Percentiles rank a stretch among this genome's conserved stretches.
Evolutionary conservation across 2,113 vertebrate genomes (phyloP).

Genomic region (Pelvicachromis taeniatus): DNA sequence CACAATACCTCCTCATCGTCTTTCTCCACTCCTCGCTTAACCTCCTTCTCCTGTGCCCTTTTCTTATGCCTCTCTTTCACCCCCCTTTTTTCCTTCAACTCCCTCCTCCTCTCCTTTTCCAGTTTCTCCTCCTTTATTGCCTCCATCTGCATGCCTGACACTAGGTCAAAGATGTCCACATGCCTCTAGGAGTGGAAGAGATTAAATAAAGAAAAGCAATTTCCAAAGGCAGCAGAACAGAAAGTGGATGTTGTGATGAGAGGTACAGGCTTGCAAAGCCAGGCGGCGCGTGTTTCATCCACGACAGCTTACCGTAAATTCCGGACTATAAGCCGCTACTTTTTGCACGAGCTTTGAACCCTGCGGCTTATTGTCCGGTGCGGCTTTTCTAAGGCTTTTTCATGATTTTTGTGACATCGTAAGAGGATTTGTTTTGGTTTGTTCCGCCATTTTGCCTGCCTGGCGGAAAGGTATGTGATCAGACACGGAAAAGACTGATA

Average conservation of each 20-base stretch:
- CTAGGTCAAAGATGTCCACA: constrained; percentile 78
- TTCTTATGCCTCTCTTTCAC: constrained; percentile 67
- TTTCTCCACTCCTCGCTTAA: constrained; percentile 57
- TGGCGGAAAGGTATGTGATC: too few relatives aligned
- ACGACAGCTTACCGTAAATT: too few relatives aligned
- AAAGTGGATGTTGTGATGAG: not conserved
- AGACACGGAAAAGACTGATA: too few relatives aligned
- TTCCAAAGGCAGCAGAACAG: not conserved
- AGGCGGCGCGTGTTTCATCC: not conserved
- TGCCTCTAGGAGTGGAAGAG: constrained; percentile 68
- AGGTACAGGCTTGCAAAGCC: not conserved
- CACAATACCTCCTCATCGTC: constrained; percentile 76
- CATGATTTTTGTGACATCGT: too few relatives aligned
- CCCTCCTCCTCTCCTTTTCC: constrained; percentile 73
- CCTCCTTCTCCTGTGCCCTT: constrained; percentile 59
- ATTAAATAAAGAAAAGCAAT: constrained; percentile 3
- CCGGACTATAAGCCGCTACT: too few relatives aligned
- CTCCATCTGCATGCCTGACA: constrained; percentile 73
- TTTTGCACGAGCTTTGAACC: too few relatives aligned
- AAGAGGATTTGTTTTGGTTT: too few relatives aligned
- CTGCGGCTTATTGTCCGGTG: too few relatives aligned
- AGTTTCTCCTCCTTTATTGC: constrained; percentile 73
- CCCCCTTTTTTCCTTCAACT: constrained; percentile 71
- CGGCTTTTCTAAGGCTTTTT: too few relatives aligned
- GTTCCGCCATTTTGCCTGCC: too few relatives aligned